These are phyloP conservation scores for Zeus faber DNA, from an alignment of 2,113 vertebrate species.

Conservation along the genomic window DNA sequence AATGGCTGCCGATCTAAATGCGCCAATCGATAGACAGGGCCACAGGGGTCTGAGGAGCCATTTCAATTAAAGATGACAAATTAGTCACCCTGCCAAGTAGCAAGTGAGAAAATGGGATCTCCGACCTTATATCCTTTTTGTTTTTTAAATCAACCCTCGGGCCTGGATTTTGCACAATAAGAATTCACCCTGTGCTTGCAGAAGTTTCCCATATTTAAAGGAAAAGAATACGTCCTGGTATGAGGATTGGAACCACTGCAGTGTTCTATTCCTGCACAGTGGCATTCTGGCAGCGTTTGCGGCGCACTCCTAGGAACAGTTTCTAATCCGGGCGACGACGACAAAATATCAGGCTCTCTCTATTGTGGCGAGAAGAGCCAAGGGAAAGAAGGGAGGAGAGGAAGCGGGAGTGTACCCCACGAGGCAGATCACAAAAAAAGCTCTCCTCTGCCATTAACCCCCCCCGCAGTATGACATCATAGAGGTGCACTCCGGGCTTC, in stretches of 20 bases:
- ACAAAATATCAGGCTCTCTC: slow-evolving; percentile 32
- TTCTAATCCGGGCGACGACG: slow-evolving; percentile 47
- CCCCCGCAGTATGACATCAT: slow-evolving; percentile 55
- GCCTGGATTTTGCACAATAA: slow-evolving; percentile 14
- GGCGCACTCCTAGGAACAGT: slow-evolving; percentile 15
- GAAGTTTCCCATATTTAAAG: slow-evolving; percentile 4
- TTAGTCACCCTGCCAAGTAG: slow-evolving; percentile 44
- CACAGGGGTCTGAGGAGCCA: slow-evolving; percentile 37
- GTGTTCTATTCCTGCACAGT: no score
- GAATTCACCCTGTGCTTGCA: slow-evolving; percentile 7
- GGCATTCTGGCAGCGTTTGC: no score
- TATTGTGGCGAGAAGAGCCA: slow-evolving; percentile 27
- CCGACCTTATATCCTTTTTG: neutral
- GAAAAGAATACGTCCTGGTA: neutral
- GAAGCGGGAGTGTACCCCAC: slow-evolving; percentile 30
- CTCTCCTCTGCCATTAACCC: slow-evolving; percentile 54
- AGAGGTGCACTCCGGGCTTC: slow-evolving; percentile 22
- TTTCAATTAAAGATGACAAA: slow-evolving; percentile 70
- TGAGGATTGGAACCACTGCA: neutral
- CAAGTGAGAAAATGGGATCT: slow-evolving; percentile 9
- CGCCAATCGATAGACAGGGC: slow-evolving; percentile 59
- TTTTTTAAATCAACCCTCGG: neutral
- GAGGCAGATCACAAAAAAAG: slow-evolving; percentile 49
- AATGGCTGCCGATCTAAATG: slow-evolving; percentile 60
- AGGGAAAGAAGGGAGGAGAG: slow-evolving; percentile 31